Evolutionary conservation across 1,140 invertebrate species (phyloP).

Genomic region (Augochlora pura): DNA sequence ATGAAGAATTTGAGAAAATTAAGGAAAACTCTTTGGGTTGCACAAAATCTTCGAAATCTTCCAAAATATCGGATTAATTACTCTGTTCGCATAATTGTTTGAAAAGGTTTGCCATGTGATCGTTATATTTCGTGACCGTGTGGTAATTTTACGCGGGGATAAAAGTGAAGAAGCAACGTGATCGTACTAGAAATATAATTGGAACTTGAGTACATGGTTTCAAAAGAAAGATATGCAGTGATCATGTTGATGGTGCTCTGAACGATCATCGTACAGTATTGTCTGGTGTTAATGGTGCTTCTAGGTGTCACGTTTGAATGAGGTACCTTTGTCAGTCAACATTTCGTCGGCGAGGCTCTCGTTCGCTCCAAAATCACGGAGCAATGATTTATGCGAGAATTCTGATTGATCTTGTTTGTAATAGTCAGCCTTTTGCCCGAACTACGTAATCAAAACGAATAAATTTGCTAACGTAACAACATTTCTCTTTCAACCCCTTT

Average conservation of each 20-base stretch:
- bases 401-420: slow-evolving; percentile 86
- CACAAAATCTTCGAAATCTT: no score
- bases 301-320: slow-evolving; percentile 27
- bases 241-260: neutral
- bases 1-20: neutral
- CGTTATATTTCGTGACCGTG: neutral
- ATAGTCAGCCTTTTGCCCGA: slow-evolving; percentile 87
- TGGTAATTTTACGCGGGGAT: neutral
- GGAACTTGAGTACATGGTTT: neutral
- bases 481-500: neutral
- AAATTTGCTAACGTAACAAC: neutral
- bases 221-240: neutral
- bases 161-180: slow-evolving; percentile 23
- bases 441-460: slow-evolving; percentile 79
- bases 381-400: slow-evolving; percentile 85
- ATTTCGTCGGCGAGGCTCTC: slow-evolving; percentile 84
- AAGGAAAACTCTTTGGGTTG: neutral
- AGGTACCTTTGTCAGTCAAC: slow-evolving; percentile 88
- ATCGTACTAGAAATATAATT: neutral
- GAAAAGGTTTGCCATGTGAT: neutral
- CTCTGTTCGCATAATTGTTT: neutral
- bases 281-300: slow-evolving; percentile 20
- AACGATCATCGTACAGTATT: slow-evolving; percentile 24
- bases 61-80: neutral
- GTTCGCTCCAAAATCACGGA: slow-evolving; percentile 86